Percentiles rank a stretch among this genome's conserved stretches.
Evolutionary conservation across 2,113 vertebrate species (phyloP).

Genomic region (Scomber japonicus): DNA sequence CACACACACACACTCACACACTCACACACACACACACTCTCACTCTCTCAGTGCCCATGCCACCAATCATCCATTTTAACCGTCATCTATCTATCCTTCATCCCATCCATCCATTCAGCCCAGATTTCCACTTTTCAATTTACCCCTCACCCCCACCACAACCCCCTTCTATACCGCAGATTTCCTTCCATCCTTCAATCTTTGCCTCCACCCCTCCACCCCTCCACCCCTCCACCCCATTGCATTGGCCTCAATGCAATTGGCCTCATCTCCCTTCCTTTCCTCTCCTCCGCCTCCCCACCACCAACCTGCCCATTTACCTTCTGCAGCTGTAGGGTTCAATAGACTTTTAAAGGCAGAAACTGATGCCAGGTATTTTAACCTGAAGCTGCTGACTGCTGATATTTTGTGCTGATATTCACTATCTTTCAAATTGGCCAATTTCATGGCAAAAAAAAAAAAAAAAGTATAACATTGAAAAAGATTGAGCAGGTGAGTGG

Average conservation of each 20-base stretch:
- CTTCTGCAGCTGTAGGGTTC: conserved; percentile 45
- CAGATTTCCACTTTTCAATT: conserved; percentile 71
- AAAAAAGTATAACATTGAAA: conserved; percentile 3
- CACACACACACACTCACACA: conserved; percentile 17
- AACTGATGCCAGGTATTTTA: conserved; percentile 48
- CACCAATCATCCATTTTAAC: conserved; percentile 77
- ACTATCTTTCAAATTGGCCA: conserved; percentile 58
- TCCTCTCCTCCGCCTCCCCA: not conserved
- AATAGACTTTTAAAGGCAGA: conserved; percentile 51
- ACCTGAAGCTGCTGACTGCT: conserved; percentile 57
- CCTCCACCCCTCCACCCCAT: conserved; percentile 46
- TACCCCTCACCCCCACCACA: conserved; percentile 6
- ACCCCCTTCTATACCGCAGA: conserved; percentile 36
- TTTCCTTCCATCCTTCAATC: conserved; percentile 58
- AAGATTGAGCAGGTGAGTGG: conserved; percentile 12
- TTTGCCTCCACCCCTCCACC: conserved; percentile 40
- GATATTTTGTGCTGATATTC: conserved; percentile 61
- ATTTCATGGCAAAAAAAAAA: conserved; percentile 43
- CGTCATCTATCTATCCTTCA: conserved; percentile 66
- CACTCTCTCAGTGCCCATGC: conserved; percentile 43
- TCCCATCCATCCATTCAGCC: conserved; percentile 62
- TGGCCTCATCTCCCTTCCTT: conserved; percentile 28
- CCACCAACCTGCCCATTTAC: conserved; percentile 36
- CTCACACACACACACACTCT: not conserved
- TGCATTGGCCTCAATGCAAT: conserved; percentile 44